Evolutionary conservation across 1,140 invertebrate genomes (phyloP), one percentile per base, ranked within the genome.

Genomic region (Drosophila paulistorum): DNA sequence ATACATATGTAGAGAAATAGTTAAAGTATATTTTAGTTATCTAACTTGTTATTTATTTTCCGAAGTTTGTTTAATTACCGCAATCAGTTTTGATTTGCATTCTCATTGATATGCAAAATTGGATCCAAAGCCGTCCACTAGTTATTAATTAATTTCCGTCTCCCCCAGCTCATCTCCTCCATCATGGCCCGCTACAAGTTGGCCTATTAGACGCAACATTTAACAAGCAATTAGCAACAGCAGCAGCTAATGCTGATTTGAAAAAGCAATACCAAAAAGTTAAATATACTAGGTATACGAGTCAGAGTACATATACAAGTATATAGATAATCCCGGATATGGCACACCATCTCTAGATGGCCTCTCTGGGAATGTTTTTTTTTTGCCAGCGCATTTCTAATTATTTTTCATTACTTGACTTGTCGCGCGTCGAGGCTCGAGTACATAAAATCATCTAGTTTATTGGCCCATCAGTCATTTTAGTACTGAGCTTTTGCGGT

Each of bases 381-480:
- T 30, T 5, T 30, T 80, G 54, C 65, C 74, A 87, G 76, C 79
- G 78, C 61, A 83, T 86, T 86, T 86, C 79, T 86, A 86, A 86
- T 86, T 86, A 86, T 89, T 89, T 87, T 87, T 89, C 84, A 89
- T 87, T 89, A 89, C 84, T 84, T 79, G 68, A 81, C 54, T 73
- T 84, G 84, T 89, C 84, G 84, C 80, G 64, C 58, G 57, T 71
- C 63, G 37, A 51, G 73, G 79, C 77, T 80, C 71, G 64, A 68
- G 62, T 82, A 69, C 84, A 90, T 90, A 89, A 90, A 90, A 85
- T 91, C 81, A 77, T 65, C 74, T 89, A 90, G 66, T 90, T 90
- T 90, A 90, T 90, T 90, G 81, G 75, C 81, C 87, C 87, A 90
- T 90, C 89, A 90, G 73, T 90, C 89, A 90, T 57, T 60, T 51